Percentiles rank a stretch among this genome's conserved stretches.
phyloP scores from a whole-genome alignment of 2,113 vertebrate genomes.

The Halichoerus grypus region DNA sequence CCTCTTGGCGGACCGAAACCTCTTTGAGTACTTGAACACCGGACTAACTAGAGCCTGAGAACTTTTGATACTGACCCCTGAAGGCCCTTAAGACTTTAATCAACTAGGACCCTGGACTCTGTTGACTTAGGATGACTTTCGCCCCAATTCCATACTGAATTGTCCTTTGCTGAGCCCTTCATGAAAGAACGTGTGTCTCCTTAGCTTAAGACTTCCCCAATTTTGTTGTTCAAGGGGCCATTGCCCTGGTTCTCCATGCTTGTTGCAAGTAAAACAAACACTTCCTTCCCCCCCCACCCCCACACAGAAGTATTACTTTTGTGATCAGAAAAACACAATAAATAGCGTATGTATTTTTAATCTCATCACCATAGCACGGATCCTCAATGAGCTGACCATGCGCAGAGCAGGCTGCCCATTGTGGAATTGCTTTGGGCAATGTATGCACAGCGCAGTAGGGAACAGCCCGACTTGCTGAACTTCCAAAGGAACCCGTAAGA shows the following conservation, averaged over 20 bases:
- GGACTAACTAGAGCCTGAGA: not conserved
- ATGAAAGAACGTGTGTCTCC: not conserved
- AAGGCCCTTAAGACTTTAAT: not conserved
- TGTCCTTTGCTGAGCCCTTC: not conserved
- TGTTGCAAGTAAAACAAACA: not conserved
- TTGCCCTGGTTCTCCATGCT: not conserved
- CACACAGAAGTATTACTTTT: not conserved
- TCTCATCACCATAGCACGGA: not conserved
- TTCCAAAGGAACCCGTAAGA: constrained; percentile 66
- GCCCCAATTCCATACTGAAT: not conserved
- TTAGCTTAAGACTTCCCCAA: not conserved
- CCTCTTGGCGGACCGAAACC: not conserved
- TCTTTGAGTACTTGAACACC: not conserved
- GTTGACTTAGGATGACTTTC: not conserved
- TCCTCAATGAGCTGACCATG: not conserved
- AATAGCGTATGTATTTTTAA: not conserved
- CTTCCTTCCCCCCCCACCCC: not conserved
- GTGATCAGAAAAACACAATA: not conserved
- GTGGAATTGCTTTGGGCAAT: constrained; percentile 48
- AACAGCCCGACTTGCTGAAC: constrained; percentile 64
- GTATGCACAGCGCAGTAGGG: constrained; percentile 62
- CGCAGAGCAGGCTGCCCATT: not conserved
- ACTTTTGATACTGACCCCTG: not conserved
- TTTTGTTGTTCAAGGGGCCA: not conserved
- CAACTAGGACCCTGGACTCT: not conserved